These are phyloP conservation scores for Phyllostomus discolor DNA, from an alignment of 2,113 vertebrate species.

Conservation along the genomic window DNA sequence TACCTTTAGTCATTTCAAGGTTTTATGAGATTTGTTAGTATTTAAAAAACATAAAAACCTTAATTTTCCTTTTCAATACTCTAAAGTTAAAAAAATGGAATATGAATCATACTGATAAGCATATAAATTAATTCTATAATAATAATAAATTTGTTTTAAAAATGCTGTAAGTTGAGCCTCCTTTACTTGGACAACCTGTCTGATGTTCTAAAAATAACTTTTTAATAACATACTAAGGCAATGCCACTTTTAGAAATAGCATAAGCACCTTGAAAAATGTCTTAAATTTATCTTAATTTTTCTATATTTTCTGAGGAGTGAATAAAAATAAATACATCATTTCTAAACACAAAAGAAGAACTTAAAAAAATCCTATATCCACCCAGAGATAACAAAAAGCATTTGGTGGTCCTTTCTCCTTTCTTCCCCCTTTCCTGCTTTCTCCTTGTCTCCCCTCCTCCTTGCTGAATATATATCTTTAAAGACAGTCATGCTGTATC, in stretches of 20 bases:
- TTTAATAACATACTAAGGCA: neutral
- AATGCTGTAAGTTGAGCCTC: neutral
- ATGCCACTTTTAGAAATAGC: neutral
- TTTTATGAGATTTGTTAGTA: neutral
- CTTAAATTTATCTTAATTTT: neutral
- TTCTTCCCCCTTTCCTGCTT: neutral
- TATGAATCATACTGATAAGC: neutral
- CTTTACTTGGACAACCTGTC: neutral
- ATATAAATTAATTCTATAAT: neutral
- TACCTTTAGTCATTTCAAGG: neutral
- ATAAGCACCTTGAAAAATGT: neutral
- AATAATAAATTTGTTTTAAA: neutral
- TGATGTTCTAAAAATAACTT: neutral
- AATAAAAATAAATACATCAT: neutral
- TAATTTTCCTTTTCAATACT: neutral
- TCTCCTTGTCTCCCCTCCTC: too few species aligned
- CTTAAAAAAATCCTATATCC: neutral
- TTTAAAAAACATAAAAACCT: neutral
- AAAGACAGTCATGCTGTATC: neutral
- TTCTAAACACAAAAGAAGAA: neutral
- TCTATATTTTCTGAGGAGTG: neutral
- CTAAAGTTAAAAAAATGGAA: neutral
- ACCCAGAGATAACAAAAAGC: neutral
- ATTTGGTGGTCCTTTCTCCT: neutral
- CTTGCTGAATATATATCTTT: neutral